Percentiles rank a stretch among this genome's conserved stretches.
Evolutionary conservation across 2,888 invertebrate species (phyloP).

Genomic region (Euspilapteryx auroguttella): DNA sequence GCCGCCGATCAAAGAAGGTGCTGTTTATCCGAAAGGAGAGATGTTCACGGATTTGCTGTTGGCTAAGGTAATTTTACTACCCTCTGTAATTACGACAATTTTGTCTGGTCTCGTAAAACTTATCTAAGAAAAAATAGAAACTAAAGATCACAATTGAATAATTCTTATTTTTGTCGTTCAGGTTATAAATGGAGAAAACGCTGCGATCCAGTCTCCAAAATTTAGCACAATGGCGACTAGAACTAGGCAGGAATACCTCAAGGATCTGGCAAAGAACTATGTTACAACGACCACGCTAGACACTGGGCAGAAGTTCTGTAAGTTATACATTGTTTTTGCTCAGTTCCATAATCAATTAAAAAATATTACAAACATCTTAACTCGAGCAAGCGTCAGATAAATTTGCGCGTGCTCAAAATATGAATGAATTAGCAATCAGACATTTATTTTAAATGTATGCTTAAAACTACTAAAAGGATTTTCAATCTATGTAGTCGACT

Average conservation of each 20-base stretch:
- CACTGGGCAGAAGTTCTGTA: constrained; percentile 85
- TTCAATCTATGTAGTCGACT: too few species aligned
- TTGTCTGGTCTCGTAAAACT: too few species aligned
- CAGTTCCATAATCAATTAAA: too few species aligned
- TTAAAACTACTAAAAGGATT: too few species aligned
- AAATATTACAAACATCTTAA: too few species aligned
- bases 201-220: constrained; percentile 93
- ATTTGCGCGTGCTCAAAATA: too few species aligned
- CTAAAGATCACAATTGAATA: too few species aligned
- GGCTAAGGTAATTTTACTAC: constrained; percentile 71
- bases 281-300: constrained; percentile 80
- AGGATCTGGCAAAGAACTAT: constrained; percentile 87
- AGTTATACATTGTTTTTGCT: constrained; percentile 24
- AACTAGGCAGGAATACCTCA: constrained; percentile 93
- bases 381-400: too few species aligned
- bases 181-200: constrained; percentile 95
- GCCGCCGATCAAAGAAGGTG: constrained; percentile 88
- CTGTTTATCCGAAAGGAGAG: constrained; percentile 85
- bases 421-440: too few species aligned
- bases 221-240: constrained; percentile 96
- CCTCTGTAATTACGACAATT: background rate
- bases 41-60: constrained; percentile 94
- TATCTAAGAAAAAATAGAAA: too few species aligned
- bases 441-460: too few species aligned
- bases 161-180: too few species aligned